Percentiles rank a stretch among this genome's conserved stretches.
Conservation (phyloP, 1,140 invertebrate genomes). For the Cydia pomonella region DNA sequence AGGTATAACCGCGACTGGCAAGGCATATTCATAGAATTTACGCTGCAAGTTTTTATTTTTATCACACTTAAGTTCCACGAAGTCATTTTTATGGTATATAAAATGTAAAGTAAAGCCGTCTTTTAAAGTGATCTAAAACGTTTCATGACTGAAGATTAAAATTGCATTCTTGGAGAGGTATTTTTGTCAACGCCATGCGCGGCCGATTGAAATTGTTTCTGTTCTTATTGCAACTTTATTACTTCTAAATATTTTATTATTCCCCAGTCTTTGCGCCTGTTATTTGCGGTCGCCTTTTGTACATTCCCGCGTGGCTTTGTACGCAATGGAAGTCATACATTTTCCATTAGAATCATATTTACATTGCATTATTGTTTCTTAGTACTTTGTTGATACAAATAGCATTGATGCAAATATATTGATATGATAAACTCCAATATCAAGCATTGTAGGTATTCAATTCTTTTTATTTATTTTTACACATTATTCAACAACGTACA, state of each 20-base stretch:
- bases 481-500: too few species aligned
- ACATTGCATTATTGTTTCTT: neutral
- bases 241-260: slow-evolving; percentile 15
- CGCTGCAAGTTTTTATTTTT: neutral
- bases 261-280: neutral
- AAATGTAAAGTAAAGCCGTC: neutral
- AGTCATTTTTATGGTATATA: neutral
- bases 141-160: neutral
- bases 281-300: slow-evolving; percentile 9
- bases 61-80: neutral
- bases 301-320: neutral
- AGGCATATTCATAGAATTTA: neutral
- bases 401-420: too few species aligned
- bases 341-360: neutral
- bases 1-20: neutral
- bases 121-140: neutral
- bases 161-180: neutral
- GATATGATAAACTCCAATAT: too few species aligned
- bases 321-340: neutral
- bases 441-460: too few species aligned
- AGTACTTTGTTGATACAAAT: neutral
- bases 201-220: slow-evolving; percentile 8
- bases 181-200: slow-evolving; percentile 11
- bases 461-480: too few species aligned
- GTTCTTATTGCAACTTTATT: slow-evolving; percentile 17